A percentile compares a stretch with the other conserved stretches of the same genome.
These are phyloP conservation scores for Corythornis cristatus DNA, from an alignment of 2,113 vertebrate genomes.

Conservation along the genomic window DNA sequence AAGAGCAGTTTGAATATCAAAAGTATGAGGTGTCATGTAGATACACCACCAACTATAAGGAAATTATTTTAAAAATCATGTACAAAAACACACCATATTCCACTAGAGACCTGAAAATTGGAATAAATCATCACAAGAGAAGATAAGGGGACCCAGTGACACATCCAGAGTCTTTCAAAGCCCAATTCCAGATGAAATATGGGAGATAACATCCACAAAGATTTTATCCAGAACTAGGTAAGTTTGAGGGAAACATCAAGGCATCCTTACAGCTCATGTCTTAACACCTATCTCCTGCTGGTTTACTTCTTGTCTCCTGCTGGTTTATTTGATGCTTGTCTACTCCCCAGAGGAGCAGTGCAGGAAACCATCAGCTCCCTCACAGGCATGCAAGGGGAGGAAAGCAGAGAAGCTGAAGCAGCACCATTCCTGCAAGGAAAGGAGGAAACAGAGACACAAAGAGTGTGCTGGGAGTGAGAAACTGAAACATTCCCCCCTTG, in stretches of 20 bases:
- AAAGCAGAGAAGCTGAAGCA: background rate
- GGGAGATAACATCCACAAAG: background rate
- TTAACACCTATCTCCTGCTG: background rate
- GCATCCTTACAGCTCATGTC: background rate
- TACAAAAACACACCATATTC: background rate
- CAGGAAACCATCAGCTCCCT: background rate
- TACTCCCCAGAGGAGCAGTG: background rate
- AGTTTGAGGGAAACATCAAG: background rate
- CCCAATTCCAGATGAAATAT: background rate
- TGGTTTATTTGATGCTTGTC: background rate
- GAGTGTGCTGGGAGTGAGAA: fast-evolving
- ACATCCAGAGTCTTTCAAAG: background rate
- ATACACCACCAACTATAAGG: background rate
- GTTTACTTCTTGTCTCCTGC: background rate
- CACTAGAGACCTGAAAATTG: background rate
- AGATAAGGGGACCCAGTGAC: background rate
- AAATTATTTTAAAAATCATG: background rate
- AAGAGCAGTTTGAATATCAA: background rate
- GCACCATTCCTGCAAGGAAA: background rate
- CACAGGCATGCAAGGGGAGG: background rate
- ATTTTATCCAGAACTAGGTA: background rate
- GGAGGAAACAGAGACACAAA: background rate
- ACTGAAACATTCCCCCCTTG: background rate
- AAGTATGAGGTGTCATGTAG: background rate
- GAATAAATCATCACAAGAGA: background rate